Conservation (phyloP, 2,113 vertebrate species). For the Dromiciops gliroides region DNA sequence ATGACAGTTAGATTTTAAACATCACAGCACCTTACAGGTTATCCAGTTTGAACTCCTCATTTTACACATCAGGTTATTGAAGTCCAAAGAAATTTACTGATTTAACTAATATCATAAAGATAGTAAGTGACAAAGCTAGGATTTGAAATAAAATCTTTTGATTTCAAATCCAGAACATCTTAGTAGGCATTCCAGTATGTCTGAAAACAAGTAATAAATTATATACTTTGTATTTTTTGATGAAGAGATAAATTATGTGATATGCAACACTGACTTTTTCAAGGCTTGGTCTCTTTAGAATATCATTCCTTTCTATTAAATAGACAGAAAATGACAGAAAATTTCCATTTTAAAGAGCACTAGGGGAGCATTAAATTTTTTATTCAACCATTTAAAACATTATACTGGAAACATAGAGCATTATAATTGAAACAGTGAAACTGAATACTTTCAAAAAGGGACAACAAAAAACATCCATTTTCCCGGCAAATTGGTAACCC, state of each 20-base stretch:
- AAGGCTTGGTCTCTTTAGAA: background rate
- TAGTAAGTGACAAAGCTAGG: background rate
- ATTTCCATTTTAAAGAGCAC: slow-evolving; percentile 22
- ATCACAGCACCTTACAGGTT: background rate
- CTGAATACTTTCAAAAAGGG: slow-evolving; percentile 17
- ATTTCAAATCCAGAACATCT: background rate
- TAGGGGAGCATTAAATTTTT: background rate
- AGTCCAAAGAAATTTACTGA: background rate
- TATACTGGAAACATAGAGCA: background rate
- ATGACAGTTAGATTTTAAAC: no score
- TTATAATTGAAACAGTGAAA: background rate
- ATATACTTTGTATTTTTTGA: background rate
- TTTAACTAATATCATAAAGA: background rate
- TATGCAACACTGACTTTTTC: background rate
- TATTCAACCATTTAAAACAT: background rate
- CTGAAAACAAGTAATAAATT: background rate
- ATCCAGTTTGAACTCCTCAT: background rate
- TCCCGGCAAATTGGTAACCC: background rate
- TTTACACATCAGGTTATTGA: background rate
- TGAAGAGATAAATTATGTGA: background rate
- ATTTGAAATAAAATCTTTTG: background rate
- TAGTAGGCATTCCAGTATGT: background rate
- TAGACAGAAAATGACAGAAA: slow-evolving; percentile 17
- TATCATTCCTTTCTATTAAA: background rate
- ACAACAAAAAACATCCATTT: slow-evolving; percentile 14